Conservation (phyloP, 2,797 vertebrate genomes). For the Gallinago nigripennis region DNA sequence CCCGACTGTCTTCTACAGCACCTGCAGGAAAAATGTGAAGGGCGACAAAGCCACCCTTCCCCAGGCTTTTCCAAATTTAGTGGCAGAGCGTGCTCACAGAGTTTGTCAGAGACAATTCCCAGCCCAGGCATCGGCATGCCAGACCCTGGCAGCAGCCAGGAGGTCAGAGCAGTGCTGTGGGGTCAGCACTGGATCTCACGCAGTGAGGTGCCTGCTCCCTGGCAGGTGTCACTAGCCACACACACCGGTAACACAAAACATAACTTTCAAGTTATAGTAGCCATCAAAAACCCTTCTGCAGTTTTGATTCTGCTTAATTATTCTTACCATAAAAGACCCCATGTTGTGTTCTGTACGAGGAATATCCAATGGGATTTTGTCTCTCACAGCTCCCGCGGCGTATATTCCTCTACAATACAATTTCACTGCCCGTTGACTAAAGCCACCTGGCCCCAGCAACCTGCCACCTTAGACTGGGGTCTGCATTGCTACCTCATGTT, state of each 20-base stretch:
- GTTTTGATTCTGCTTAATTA: not conserved
- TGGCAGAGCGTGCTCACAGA: not conserved
- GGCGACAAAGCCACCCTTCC: not conserved
- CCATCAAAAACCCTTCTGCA: not conserved
- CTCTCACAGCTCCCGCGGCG: not conserved
- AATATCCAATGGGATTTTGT: not conserved
- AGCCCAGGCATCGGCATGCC: not conserved
- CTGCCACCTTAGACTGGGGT: not conserved
- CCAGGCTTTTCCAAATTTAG: not conserved
- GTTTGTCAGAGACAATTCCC: not conserved
- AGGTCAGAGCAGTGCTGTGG: not conserved
- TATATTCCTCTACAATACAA: not conserved
- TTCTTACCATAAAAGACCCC: not conserved
- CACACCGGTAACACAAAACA: not conserved
- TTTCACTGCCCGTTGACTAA: not conserved
- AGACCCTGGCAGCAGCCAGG: not conserved
- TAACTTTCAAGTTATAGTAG: not conserved
- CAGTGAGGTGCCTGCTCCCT: not conserved
- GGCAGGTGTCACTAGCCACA: not conserved
- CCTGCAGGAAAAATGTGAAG: not conserved
- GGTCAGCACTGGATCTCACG: fast-evolving
- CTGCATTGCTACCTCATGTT: not conserved
- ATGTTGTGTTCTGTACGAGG: not conserved
- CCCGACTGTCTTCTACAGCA: not conserved
- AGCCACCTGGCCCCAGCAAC: not conserved